Base-by-base conservation (phyloP, 2,888 invertebrate species). In the Megaustenia siamemsis region DNA sequence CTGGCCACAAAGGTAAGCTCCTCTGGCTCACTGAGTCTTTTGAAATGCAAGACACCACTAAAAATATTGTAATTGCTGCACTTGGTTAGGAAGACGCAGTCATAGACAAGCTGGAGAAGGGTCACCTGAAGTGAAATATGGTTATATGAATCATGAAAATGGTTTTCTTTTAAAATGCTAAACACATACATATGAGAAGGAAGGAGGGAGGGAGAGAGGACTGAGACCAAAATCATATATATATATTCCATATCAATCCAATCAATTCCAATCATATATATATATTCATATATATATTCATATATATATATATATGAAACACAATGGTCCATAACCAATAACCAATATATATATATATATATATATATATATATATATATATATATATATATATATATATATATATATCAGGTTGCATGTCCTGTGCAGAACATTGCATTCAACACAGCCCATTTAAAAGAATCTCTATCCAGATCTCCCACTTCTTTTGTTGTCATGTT, bases 1-100 rank as follows among this genome's bases (percentile, higher is more conserved):
- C 86, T 76, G 15, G 83, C 83, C 21, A 86, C 66, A 66, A 85
- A 86, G 56, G 80, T 1, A 15, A 68, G 40, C 15, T 83, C 83
- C 15, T 0, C n/a, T 15, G 66, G 66, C 1, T 4, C 24, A 18
- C 53, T 21, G 0, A 53, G 35, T 32, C 53, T 83, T 15, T 49
- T 38, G 68, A 83, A 15, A 8, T 68, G 5, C 28, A 83, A 77
- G 18, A 28, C 38, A 3, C 68, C 68, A 53, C 77, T 77, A 56
- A 83, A 83, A 18, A 83, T 68, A n/a, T 49, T 83, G 68, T 77
- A 77, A 66, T 35, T 53, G 53, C 32, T 24, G 18, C 76, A 83
- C 49, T 77, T 76, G 35, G 60, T 28, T 21, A 83, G 76, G n/a
- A 83, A 68, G n/a, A 77, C 56, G 66, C 76, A 77, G n/a, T 77